Evolutionary conservation across 2,113 vertebrate genomes (phyloP).

Genomic region (Labeo rohita): DNA sequence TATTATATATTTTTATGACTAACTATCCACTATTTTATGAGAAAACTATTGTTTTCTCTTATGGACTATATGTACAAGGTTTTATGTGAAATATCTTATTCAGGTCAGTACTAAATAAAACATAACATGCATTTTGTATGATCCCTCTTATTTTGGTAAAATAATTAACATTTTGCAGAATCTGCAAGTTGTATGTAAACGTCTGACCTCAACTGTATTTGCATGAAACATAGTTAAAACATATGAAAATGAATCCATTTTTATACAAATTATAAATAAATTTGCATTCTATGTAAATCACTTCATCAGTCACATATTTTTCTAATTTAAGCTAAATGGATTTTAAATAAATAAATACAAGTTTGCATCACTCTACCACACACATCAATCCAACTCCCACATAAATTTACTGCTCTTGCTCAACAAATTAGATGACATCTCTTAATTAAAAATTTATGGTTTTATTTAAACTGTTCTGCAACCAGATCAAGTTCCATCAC

Average conservation of each 20-base stretch:
- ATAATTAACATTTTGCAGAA: too few relatives aligned
- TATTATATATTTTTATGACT: too few relatives aligned
- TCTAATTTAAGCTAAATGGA: neutral
- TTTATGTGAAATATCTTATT: too few relatives aligned
- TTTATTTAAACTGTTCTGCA: constrained; percentile 40
- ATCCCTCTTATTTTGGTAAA: too few relatives aligned
- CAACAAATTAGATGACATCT: constrained; percentile 45
- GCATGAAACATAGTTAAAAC: neutral
- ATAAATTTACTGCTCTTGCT: constrained; percentile 30
- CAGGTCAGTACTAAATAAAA: too few relatives aligned
- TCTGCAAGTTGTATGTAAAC: too few relatives aligned
- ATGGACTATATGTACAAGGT: too few relatives aligned
- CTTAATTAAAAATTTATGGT: constrained; percentile 40
- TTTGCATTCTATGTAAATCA: neutral
- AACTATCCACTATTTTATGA: too few relatives aligned
- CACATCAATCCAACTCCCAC: neutral
- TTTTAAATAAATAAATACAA: neutral
- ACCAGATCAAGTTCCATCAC: constrained; percentile 34
- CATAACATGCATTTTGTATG: too few relatives aligned
- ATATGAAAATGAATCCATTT: neutral
- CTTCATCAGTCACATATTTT: neutral
- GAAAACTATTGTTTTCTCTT: too few relatives aligned
- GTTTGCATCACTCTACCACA: neutral
- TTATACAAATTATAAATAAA: neutral
- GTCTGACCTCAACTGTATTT: too few relatives aligned